Percentiles rank a stretch among this genome's conserved stretches.
Conservation (phyloP, 2,797 vertebrate species). For the Propithecus deckenii region DNA sequence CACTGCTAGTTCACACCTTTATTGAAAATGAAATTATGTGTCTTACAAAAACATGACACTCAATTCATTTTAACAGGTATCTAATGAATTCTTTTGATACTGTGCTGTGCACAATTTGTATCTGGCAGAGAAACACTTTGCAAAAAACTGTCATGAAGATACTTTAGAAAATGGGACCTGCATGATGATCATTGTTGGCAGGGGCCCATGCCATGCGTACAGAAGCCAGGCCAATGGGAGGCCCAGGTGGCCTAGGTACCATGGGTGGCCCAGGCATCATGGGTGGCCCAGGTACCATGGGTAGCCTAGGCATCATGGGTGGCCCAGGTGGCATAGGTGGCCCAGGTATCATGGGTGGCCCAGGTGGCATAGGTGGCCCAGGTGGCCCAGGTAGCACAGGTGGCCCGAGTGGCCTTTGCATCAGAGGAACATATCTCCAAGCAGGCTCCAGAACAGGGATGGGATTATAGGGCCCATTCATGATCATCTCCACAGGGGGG, state of each 20-base stretch:
- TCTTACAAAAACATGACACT: neutral
- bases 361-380: too few relatives aligned
- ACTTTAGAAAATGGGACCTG: constrained; percentile 84
- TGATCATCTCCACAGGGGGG: constrained; percentile 61
- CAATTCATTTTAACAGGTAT: neutral
- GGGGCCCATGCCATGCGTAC: constrained; percentile 80
- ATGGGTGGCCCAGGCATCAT: neutral
- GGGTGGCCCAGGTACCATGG: neutral
- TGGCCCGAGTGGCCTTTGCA: neutral
- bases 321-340: neutral
- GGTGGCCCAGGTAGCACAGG: neutral
- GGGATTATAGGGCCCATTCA: constrained; percentile 78
- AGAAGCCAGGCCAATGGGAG: neutral
- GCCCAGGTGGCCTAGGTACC: too few relatives aligned
- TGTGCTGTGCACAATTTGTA: neutral
- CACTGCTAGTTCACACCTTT: neutral
- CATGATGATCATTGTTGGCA: constrained; percentile 75
- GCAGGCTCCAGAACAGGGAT: constrained; percentile 77
- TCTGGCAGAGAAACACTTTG: neutral
- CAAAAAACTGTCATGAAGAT: constrained; percentile 42
- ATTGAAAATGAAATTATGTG: neutral
- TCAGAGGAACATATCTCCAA: constrained; percentile 78
- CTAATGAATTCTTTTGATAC: neutral
- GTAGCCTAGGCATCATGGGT: neutral
- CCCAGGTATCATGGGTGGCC: neutral